A percentile compares a stretch with the other conserved stretches of the same genome.
phyloP scores from a whole-genome alignment of 2,113 vertebrate genomes.

The Sarotherodon lohbergeri region DNA sequence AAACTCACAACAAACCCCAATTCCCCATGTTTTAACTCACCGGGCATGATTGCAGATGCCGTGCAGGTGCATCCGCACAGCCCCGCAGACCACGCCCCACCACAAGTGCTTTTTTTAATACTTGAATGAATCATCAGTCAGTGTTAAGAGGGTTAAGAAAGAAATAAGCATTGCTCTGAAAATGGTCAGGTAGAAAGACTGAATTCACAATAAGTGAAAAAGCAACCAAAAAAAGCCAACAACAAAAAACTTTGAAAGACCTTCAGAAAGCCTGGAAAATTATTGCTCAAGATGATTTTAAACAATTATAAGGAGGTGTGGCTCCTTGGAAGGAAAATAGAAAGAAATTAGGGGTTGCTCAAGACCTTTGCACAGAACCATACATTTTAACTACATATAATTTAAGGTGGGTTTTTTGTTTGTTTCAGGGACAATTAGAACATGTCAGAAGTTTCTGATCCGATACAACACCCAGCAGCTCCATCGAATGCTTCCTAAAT shows the following conservation, averaged over 20 bases:
- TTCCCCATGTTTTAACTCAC: accelerated
- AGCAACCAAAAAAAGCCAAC: not conserved
- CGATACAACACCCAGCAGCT: slow-evolving; percentile 86
- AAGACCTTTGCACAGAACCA: not conserved
- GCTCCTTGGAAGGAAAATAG: not conserved
- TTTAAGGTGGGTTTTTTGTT: not conserved
- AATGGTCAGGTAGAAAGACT: not conserved
- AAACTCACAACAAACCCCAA: not conserved
- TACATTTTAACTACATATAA: not conserved
- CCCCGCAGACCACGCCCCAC: accelerated
- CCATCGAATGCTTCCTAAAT: slow-evolving; percentile 77
- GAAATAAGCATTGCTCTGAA: not conserved
- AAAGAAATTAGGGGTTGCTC: not conserved
- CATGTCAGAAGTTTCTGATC: slow-evolving; percentile 93
- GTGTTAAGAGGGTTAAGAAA: not conserved
- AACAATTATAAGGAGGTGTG: not conserved
- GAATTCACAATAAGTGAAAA: not conserved
- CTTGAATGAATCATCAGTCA: accelerated
- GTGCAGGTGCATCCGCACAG: accelerated
- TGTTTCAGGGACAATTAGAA: slow-evolving; percentile 86
- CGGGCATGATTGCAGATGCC: accelerated
- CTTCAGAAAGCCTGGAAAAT: not conserved
- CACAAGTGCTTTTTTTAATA: not conserved
- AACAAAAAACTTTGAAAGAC: not conserved
- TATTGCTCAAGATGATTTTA: accelerated